These are phyloP conservation scores for Calycopis cecrops DNA, from an alignment of 1,140 invertebrate genomes.

Conservation along the genomic window DNA sequence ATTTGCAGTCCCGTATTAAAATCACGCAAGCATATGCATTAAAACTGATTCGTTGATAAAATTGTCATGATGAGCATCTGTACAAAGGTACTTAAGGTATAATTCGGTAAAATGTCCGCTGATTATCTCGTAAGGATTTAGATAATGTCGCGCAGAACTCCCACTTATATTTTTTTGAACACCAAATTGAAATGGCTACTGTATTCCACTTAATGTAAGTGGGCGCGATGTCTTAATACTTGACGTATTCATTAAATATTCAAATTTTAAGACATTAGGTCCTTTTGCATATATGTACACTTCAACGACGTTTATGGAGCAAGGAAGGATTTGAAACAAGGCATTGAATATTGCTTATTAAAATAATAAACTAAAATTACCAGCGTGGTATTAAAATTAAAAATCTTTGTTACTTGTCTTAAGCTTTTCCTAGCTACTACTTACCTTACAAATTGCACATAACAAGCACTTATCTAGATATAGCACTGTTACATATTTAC, in stretches of 20 bases:
- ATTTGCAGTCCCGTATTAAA: background rate
- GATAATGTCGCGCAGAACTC: conserved; percentile 26
- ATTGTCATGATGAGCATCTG: conserved; percentile 18
- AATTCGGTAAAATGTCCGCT: conserved; percentile 27
- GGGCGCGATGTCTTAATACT: background rate
- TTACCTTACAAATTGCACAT: too few species aligned
- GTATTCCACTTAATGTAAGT: conserved; percentile 14
- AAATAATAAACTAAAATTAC: too few species aligned
- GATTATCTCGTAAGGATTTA: conserved; percentile 28
- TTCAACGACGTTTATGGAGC: too few species aligned
- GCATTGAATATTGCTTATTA: too few species aligned
- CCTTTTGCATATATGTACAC: too few species aligned
- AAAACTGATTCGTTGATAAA: conserved; percentile 11
- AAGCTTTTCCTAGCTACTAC: too few species aligned
- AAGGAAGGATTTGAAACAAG: too few species aligned
- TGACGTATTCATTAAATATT: background rate
- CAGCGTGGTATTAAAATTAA: too few species aligned
- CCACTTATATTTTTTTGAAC: conserved; percentile 14
- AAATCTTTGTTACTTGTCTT: too few species aligned
- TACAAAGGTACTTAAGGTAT: conserved; percentile 22
- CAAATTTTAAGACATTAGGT: background rate
- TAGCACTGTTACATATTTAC: too few species aligned
- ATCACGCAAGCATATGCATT: background rate
- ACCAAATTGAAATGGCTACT: conserved; percentile 22
- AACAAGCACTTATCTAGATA: too few species aligned